Evolutionary conservation across 1,140 invertebrate species (phyloP), one percentile per base, ranked within the genome.

Genomic region (Lepidurus packardi): DNA sequence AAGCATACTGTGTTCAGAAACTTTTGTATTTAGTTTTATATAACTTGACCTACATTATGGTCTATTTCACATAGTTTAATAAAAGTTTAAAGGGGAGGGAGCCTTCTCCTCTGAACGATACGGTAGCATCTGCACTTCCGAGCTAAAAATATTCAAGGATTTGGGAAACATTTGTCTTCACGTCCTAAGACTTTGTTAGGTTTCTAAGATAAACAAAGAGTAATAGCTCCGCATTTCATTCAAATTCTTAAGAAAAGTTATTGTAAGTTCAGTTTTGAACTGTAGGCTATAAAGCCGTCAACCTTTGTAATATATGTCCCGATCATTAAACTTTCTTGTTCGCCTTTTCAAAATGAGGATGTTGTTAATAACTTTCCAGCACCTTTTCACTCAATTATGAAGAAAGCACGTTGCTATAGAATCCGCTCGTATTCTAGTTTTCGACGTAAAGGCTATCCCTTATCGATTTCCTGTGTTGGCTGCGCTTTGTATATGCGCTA

Each of bases 151-250:
- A 65, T 16, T 16, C 53, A 13, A 6, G 6, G 21, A 13, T 65
- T 65, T 65, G 53, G 53, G 16, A 5, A 65, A 65, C 53, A 65
- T 65, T 13, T 65, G 53, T 65, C 53, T 65, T 65, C 53, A 65
- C n/a, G 53, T 65, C 53, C 6, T 13, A 65, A 21, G 53, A 21
- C 21, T 13, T 16, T 21, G 16, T 21, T 13, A 65, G 16, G n/a
- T n/a, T 21, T n/a, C 1, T 7, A 65, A 65, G 53, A 16, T 21
- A 65, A 65, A 65, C 53, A 65, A 65, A 16, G 34, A 2, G 34
- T 34, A 34, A 34, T 34, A 34, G 34, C 34, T 34, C 34, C 34
- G 34, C 34, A 34, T 34, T 34, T 4, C 34, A 4, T 34, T 34
- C 34, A 34, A 34, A 34, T 34, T 34, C 34, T 34, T 34, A 34